phyloP scores from a whole-genome alignment of 1,140 invertebrate species.

The Gryllus bimaculatus region DNA sequence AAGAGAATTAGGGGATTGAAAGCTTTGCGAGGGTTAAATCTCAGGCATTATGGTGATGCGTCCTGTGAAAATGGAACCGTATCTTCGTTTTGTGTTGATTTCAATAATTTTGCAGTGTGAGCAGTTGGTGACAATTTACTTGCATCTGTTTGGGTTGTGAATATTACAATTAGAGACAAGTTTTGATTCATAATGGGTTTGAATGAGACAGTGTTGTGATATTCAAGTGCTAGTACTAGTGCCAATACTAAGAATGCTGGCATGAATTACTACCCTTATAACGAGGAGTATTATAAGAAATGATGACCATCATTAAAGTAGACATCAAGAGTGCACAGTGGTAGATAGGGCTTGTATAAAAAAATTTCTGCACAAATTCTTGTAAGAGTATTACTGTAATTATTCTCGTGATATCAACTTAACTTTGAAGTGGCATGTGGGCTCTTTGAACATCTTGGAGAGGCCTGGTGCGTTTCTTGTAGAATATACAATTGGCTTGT shows the following conservation, averaged over 20 bases:
- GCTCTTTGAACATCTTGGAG: neutral
- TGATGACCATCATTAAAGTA: neutral
- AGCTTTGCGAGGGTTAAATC: constrained; percentile 1
- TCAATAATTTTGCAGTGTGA: neutral
- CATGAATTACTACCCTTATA: neutral
- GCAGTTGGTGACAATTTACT: neutral
- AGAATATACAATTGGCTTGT: neutral
- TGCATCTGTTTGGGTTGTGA: neutral
- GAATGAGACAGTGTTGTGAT: neutral
- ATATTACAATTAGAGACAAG: neutral
- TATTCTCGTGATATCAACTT: neutral
- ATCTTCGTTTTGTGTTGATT: neutral
- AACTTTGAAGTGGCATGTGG: neutral
- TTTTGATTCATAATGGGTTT: neutral
- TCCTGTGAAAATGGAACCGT: neutral
- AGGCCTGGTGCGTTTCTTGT: neutral
- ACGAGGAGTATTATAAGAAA: neutral
- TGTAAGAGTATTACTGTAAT: constrained; percentile 1
- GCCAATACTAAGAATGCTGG: neutral
- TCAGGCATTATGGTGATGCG: neutral
- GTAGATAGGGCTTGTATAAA: constrained; percentile 12
- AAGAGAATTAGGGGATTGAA: neutral
- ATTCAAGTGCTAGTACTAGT: neutral
- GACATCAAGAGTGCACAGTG: constrained; percentile 9
- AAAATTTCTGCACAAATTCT: constrained; percentile 9